Conservation (phyloP, 2,888 invertebrate genomes). For the Acanthosepion pharaonis region DNA sequence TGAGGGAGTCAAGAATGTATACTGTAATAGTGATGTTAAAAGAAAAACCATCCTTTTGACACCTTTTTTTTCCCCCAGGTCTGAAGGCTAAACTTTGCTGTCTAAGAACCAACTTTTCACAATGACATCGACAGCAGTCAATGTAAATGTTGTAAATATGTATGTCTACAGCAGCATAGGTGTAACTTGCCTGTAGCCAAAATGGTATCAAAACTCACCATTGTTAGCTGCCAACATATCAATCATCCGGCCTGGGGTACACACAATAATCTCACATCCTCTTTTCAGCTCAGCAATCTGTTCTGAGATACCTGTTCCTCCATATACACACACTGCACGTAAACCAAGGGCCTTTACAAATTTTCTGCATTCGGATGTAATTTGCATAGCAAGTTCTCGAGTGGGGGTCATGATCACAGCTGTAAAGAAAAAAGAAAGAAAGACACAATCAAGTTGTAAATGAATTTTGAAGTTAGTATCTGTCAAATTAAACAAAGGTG, state of each 20-base stretch:
- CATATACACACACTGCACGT: slow-evolving; percentile 96
- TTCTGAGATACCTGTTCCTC: slow-evolving; percentile 96
- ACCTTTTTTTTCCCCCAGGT: no score
- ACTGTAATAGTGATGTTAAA: no score
- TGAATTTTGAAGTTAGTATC: neutral
- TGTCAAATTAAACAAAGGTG: no score
- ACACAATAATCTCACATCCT: slow-evolving; percentile 98
- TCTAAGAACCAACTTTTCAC: no score
- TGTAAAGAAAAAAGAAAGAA: slow-evolving; percentile 66
- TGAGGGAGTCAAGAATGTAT: no score
- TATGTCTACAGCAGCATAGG: no score
- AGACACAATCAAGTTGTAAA: neutral
- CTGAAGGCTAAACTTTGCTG: no score
- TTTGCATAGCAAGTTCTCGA: slow-evolving; percentile 98
- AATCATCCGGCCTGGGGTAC: slow-evolving; percentile 99
- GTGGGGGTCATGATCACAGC: slow-evolving; percentile 98
- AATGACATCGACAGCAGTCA: no score
- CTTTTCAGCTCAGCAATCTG: slow-evolving; percentile 96
- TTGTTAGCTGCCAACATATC: slow-evolving; percentile 99
- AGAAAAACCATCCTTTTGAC: no score
- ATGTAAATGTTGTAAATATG: no score
- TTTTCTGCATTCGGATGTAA: slow-evolving; percentile 94
- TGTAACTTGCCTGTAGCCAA: no score
- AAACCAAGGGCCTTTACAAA: slow-evolving; percentile 89
- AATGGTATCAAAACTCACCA: slow-evolving; percentile 76